Conservation (phyloP, 2,797 vertebrate species). For the Semotilus atromaculatus region DNA sequence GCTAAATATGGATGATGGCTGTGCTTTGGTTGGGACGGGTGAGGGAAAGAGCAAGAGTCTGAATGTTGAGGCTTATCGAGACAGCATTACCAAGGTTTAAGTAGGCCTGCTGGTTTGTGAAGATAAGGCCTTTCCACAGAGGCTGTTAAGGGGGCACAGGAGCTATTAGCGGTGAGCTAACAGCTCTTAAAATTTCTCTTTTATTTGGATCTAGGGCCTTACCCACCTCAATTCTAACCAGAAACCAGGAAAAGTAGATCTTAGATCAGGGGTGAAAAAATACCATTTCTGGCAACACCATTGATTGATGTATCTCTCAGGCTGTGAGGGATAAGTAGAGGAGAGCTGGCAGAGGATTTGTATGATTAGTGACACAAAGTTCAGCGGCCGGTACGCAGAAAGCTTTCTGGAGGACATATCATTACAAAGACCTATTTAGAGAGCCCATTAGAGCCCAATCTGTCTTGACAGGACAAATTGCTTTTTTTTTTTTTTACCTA, state of each 20-base stretch:
- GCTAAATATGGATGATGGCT: conserved; percentile 56
- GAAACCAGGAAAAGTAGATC: conserved; percentile 17
- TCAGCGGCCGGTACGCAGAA: not conserved
- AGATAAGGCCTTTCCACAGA: conserved; percentile 55
- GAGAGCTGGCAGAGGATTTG: conserved; percentile 27
- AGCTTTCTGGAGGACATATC: conserved; percentile 4
- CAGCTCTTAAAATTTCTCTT: conserved; percentile 20
- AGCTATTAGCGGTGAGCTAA: conserved; percentile 45
- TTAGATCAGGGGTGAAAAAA: not conserved
- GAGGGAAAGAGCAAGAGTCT: conserved; percentile 1
- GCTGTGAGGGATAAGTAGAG: conserved; percentile 29
- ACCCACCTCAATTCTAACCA: conserved; percentile 1
- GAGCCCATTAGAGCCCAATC: conserved; percentile 7
- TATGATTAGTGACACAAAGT: conserved; percentile 44
- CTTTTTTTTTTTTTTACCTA: conserved; percentile 18
- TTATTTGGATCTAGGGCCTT: conserved; percentile 2
- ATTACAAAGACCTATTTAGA: conserved; percentile 28
- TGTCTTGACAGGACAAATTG: conserved; percentile 23
- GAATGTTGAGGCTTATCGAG: conserved; percentile 50
- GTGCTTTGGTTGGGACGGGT: conserved; percentile 26
- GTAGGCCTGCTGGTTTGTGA: conserved; percentile 53
- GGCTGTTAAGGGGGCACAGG: conserved; percentile 42
- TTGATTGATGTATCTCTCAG: conserved; percentile 15
- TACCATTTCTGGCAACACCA: not conserved
- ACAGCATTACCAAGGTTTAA: conserved; percentile 46